Conservation (phyloP, 2,888 invertebrate species). For the Muscina levida region DNA sequence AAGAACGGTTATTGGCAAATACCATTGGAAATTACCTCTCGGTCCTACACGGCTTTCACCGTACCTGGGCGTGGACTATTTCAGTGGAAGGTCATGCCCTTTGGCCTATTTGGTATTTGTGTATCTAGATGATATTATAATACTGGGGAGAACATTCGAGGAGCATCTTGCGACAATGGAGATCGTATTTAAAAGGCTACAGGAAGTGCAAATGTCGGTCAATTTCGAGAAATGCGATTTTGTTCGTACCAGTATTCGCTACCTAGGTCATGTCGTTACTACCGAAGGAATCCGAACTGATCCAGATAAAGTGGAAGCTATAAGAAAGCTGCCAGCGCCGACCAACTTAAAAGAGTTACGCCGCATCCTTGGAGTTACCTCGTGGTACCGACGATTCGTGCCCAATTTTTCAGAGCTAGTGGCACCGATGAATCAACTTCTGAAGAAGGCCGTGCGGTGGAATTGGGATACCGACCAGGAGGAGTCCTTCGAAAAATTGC, state of each 20-base stretch:
- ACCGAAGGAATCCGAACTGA: constrained; percentile 32
- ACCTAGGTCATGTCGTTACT: constrained; percentile 21
- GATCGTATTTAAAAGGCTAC: not conserved
- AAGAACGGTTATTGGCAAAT: constrained; percentile 9
- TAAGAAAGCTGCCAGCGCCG: not conserved
- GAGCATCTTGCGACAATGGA: not conserved
- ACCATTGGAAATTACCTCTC: not conserved
- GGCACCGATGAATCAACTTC: no score
- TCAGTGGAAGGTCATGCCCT: not conserved
- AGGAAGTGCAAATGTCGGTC: not conserved
- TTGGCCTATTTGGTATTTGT: not conserved
- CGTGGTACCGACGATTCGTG: no score
- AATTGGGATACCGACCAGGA: not conserved
- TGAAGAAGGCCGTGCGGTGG: no score
- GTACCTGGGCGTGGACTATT: constrained; percentile 4
- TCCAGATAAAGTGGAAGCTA: constrained; percentile 18
- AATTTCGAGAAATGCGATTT: constrained; percentile 33
- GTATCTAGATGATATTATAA: constrained; percentile 20
- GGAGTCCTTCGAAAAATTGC: not conserved
- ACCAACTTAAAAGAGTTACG: constrained; percentile 26
- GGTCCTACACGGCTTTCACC: not conserved
- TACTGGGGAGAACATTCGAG: not conserved
- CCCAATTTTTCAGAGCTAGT: no score
- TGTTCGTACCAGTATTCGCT: not conserved
- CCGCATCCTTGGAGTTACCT: not conserved